Conservation (phyloP, 2,113 vertebrate species). For the Pterophyllum scalare region DNA sequence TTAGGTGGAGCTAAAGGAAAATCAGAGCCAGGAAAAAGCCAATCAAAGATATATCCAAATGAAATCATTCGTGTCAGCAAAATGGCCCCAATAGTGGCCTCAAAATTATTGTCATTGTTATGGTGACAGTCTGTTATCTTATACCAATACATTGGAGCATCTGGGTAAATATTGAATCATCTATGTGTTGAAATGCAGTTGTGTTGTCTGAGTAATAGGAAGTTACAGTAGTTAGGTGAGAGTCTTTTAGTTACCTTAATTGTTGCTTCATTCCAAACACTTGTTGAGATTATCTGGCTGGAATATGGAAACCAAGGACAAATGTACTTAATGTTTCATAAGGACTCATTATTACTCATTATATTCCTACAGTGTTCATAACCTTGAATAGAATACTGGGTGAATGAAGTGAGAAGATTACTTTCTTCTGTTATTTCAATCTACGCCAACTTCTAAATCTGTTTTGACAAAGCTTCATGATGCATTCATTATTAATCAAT, state of each 20-base stretch:
- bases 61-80: background rate
- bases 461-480: background rate
- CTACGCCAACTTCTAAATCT: background rate
- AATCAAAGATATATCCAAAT: background rate
- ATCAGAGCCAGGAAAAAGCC: background rate
- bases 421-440: background rate
- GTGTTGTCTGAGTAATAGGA: background rate
- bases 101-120: background rate
- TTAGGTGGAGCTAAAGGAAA: background rate
- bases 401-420: background rate
- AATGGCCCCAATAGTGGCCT: background rate
- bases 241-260: background rate
- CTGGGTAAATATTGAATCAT: background rate
- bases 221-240: background rate
- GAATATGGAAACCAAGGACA: background rate
- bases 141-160: too few species aligned
- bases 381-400: background rate
- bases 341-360: background rate
- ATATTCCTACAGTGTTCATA: background rate
- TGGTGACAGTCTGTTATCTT: background rate
- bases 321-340: background rate
- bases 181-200: background rate
- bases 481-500: background rate
- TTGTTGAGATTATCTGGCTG: background rate
- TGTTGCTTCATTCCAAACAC: background rate